Conservation (phyloP, 2,797 vertebrate genomes). For the Aulostomus chinensis region DNA sequence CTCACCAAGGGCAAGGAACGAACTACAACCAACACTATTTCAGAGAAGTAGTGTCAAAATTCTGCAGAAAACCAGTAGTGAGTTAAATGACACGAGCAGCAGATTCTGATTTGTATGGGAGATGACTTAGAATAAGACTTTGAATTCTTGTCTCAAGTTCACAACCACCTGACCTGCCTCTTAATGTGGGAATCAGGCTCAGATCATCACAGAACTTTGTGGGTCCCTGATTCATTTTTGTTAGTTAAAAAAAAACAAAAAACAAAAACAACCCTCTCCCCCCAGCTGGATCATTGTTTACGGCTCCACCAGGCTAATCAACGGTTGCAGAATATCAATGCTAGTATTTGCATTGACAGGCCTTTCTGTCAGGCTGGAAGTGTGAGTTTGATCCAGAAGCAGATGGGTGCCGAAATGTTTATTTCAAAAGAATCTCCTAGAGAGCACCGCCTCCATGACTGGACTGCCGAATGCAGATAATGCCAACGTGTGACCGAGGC, state of each 20-base stretch:
- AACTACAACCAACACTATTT: no score
- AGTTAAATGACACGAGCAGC: not conserved
- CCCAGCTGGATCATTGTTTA: slow-evolving; percentile 13
- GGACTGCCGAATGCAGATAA: slow-evolving; percentile 49
- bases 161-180: slow-evolving; percentile 34
- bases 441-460: slow-evolving; percentile 37
- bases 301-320: slow-evolving; percentile 4
- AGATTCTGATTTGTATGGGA: no score
- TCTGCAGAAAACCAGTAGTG: no score
- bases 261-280: no score
- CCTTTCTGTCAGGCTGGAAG: slow-evolving; percentile 27
- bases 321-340: slow-evolving; percentile 60
- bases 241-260: slow-evolving; percentile 7
- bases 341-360: slow-evolving; percentile 56
- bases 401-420: slow-evolving; percentile 58
- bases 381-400: slow-evolving; percentile 37
- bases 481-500: slow-evolving; percentile 9
- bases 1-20: no score
- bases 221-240: slow-evolving; percentile 36
- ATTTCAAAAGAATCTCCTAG: slow-evolving; percentile 50
- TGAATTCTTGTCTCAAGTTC: slow-evolving; percentile 24
- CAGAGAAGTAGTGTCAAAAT: no score
- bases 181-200: slow-evolving; percentile 28
- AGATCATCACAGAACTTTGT: slow-evolving; percentile 23
- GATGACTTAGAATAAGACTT: no score